These are phyloP conservation scores for Dipodomys stephensi DNA, from an alignment of 2,113 vertebrate genomes.

Conservation along the genomic window DNA sequence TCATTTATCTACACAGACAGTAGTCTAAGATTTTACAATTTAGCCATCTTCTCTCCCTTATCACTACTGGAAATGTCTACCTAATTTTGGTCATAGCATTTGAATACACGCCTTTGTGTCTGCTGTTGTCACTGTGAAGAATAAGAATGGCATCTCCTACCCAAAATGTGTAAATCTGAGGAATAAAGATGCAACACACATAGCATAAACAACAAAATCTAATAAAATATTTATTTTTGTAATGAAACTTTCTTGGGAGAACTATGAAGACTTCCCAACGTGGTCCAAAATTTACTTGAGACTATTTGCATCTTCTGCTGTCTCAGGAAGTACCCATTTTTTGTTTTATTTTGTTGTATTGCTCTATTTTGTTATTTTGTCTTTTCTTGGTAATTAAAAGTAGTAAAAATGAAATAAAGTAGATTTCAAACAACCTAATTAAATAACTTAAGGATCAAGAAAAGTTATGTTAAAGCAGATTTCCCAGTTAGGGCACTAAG, in stretches of 20 bases:
- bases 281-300: background rate
- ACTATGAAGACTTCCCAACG: accelerated
- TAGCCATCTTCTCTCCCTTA: background rate
- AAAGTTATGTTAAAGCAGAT: background rate
- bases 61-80: background rate
- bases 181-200: background rate
- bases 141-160: background rate
- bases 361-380: too few species aligned
- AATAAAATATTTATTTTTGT: background rate
- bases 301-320: background rate
- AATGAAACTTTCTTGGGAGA: background rate
- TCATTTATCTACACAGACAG: background rate
- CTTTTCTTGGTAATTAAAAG: too few species aligned
- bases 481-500: background rate
- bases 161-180: background rate
- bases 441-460: too few species aligned
- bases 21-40: background rate
- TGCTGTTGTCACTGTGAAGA: background rate
- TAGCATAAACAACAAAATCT: background rate
- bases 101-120: background rate
- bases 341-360: background rate
- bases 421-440: too few species aligned
- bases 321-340: background rate
- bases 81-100: background rate
- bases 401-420: too few species aligned